These are phyloP conservation scores for Noctua pronuba DNA, from an alignment of 2,888 invertebrate genomes.

Conservation along the genomic window DNA sequence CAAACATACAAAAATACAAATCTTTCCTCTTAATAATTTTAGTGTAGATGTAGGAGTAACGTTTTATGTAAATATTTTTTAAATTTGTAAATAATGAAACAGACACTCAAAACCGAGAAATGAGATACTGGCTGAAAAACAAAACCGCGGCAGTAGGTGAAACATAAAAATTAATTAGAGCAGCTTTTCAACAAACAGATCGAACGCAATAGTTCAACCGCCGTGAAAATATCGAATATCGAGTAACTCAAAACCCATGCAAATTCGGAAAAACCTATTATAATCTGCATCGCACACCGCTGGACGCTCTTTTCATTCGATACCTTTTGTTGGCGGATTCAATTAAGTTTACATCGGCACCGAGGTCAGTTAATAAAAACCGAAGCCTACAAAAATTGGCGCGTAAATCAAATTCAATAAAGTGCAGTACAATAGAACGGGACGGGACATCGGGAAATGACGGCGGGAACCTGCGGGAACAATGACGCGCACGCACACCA, in stretches of 20 bases:
- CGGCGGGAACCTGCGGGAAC: slow-evolving; percentile 78
- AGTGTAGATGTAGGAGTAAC: no score
- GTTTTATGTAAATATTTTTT: background rate
- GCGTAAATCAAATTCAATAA: slow-evolving; percentile 90
- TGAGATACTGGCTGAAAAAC: background rate
- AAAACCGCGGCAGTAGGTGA: background rate
- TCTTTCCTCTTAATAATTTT: no score
- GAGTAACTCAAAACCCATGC: slow-evolving; percentile 87
- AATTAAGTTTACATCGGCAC: slow-evolving; percentile 90
- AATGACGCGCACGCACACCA: slow-evolving; percentile 70
- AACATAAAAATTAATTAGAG: slow-evolving; percentile 46
- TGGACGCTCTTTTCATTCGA: slow-evolving; percentile 89
- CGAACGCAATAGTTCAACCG: slow-evolving; percentile 82
- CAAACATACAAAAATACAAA: no score
- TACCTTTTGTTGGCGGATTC: slow-evolving; percentile 89
- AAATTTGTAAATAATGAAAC: background rate
- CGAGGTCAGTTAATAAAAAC: slow-evolving; percentile 90
- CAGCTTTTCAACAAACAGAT: slow-evolving; percentile 69
- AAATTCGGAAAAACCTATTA: slow-evolving; percentile 89
- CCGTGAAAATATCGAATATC: slow-evolving; percentile 86
- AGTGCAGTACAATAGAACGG: slow-evolving; percentile 85
- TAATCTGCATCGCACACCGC: slow-evolving; percentile 90
- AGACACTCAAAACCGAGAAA: background rate
- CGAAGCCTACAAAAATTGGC: slow-evolving; percentile 89
- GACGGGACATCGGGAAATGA: slow-evolving; percentile 82